phyloP scores from a whole-genome alignment of 2,888 invertebrate genomes.

The Drosophila mimetica region DNA sequence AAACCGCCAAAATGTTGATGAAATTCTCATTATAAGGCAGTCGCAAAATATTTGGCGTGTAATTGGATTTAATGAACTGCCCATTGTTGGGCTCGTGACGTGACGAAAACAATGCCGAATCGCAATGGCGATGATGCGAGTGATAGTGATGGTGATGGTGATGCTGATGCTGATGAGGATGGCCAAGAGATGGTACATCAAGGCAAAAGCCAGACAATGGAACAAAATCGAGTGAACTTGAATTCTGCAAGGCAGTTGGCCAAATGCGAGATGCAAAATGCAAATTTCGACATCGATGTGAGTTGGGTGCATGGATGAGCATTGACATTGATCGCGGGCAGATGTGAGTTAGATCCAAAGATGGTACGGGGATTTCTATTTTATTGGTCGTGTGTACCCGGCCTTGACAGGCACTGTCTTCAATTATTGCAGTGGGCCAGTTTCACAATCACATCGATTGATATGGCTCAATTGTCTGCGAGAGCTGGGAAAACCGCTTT shows the following conservation, averaged over 20 bases:
- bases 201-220: slow-evolving; percentile 40
- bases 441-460: slow-evolving; percentile 52
- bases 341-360: slow-evolving; percentile 18
- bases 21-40: slow-evolving; percentile 28
- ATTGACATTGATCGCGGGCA: slow-evolving; percentile 33
- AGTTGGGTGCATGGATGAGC: slow-evolving; percentile 5
- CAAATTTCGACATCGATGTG: slow-evolving; percentile 42
- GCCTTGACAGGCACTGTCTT: slow-evolving; percentile 49
- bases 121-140: not conserved
- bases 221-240: slow-evolving; percentile 25
- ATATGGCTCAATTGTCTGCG: slow-evolving; percentile 53
- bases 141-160: not conserved
- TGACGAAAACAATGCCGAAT: slow-evolving; percentile 22
- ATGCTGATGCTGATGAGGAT: slow-evolving; percentile 4
- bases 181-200: slow-evolving; percentile 14
- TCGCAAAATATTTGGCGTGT: slow-evolving; percentile 37
- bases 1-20: slow-evolving; percentile 6
- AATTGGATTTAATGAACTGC: slow-evolving; percentile 42
- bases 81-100: slow-evolving; percentile 36
- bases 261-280: slow-evolving; percentile 34
- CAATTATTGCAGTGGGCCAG: slow-evolving; percentile 35
- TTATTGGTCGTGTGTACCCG: slow-evolving; percentile 22
- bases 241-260: slow-evolving; percentile 29
- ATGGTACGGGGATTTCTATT: slow-evolving; percentile 15
- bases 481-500: slow-evolving; percentile 44